Conservation (phyloP, 2,113 vertebrate species). For the Turnix velox region DNA sequence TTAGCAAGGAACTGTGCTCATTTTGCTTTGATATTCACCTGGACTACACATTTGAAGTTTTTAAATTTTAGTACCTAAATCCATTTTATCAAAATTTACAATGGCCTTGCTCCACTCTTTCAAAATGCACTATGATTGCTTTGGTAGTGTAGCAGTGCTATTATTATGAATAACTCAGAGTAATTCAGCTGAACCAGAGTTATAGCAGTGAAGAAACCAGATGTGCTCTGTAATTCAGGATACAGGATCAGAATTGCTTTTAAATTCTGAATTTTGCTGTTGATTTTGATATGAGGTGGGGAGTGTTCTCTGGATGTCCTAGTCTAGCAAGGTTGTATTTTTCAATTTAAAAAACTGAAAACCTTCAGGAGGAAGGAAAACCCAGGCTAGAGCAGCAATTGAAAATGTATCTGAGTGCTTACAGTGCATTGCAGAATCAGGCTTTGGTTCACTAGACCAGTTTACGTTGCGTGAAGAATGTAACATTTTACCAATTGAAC, state of each 20-base stretch:
- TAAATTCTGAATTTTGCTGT: neutral
- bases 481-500: accelerated
- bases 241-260: neutral
- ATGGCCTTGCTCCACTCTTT: neutral
- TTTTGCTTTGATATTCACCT: neutral
- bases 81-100: neutral
- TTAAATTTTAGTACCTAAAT: neutral
- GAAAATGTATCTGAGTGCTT: neutral
- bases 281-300: neutral
- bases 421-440: neutral
- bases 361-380: neutral
- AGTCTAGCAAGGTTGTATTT: neutral
- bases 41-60: neutral
- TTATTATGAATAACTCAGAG: neutral
- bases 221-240: neutral
- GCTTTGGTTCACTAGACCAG: neutral
- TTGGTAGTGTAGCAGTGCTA: neutral
- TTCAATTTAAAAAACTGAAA: neutral
- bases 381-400: neutral
- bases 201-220: neutral
- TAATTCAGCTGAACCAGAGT: neutral
- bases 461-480: neutral
- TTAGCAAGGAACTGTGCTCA: neutral
- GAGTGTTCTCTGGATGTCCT: neutral
- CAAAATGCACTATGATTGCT: neutral